These are phyloP conservation scores for Bombus consobrinus DNA, from an alignment of 1,140 invertebrate genomes.

Conservation along the genomic window DNA sequence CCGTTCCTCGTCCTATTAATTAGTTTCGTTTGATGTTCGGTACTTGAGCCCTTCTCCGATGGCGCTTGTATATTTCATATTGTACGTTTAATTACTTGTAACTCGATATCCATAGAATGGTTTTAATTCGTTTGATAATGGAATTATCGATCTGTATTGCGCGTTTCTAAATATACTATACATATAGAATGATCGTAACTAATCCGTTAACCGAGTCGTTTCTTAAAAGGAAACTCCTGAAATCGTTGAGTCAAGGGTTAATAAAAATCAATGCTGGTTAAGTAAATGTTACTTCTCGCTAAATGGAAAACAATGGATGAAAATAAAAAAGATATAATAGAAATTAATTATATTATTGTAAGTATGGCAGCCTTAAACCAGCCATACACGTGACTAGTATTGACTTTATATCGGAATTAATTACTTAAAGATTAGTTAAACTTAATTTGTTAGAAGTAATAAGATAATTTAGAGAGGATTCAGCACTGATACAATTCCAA, in stretches of 20 bases:
- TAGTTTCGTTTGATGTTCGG: neutral
- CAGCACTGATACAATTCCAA: neutral
- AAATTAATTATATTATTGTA: too few relatives aligned
- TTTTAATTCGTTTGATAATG: neutral
- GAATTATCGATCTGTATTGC: neutral
- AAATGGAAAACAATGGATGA: too few relatives aligned
- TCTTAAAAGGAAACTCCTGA: too few relatives aligned
- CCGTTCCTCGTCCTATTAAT: constrained; percentile 21
- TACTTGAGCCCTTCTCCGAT: neutral
- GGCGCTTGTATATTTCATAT: too few relatives aligned
- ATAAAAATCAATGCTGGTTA: too few relatives aligned
- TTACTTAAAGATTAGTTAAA: neutral
- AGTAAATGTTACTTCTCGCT: too few relatives aligned
- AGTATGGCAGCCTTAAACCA: too few relatives aligned
- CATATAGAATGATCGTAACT: too few relatives aligned
- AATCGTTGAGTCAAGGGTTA: too few relatives aligned
- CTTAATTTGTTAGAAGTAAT: neutral
- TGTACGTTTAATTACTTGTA: neutral
- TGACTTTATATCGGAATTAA: neutral
- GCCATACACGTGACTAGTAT: neutral
- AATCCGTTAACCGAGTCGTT: too few relatives aligned
- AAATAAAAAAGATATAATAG: too few relatives aligned
- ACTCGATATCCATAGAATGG: neutral
- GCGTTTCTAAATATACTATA: too few relatives aligned
- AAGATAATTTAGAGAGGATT: neutral